Evolutionary conservation across 2,888 invertebrate genomes (phyloP), one percentile per base, ranked within the genome.

Genomic region (Dasypolia templi): DNA sequence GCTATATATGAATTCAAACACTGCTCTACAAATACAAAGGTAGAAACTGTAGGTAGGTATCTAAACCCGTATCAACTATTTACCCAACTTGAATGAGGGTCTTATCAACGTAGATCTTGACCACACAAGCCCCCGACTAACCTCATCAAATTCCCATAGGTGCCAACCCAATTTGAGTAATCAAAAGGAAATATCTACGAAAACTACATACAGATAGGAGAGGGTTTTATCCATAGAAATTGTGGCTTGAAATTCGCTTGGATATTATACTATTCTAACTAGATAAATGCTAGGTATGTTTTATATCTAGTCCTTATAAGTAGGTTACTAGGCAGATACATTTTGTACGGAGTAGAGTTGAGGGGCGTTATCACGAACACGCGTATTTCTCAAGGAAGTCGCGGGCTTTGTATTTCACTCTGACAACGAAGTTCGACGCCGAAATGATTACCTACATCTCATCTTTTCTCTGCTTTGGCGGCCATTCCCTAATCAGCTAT

Each of bases 51-150:
- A 71, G 55, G 62, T 74, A 69, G 56, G 39, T 78, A 82, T 70
- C 63, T 72, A 49, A 72, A 72, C 76, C 77, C 79, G 77, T 84
- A 86, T 86, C 67, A 84, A 83, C 87, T 84, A 75, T 87, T 84
- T 81, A 76, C 83, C 83, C 75, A 85, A 87, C 72, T 86, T 83
- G 83, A 87, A 87, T 87, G 78, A 83, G 72, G 86, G 87, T 83
- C 84, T 84, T 87, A 87, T 87, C 86, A 84, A 66, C 79, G 72
- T 78, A 70, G 81, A 87, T 87, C 86, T 87, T 86, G 83, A 84
- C 87, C 86, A 82, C 81, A 84, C 78, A 80, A 77, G 79, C 84
- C 84, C 75, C 75, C 68, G 79, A 80, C 74, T 65, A 84, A 78
- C 77, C 86, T 83, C 78, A 84, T 83, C 72, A 87, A 87, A 83